A percentile compares a stretch with the other conserved stretches of the same genome.
phyloP scores from a whole-genome alignment of 2,113 vertebrate species.

The Cygnus buccinator region DNA sequence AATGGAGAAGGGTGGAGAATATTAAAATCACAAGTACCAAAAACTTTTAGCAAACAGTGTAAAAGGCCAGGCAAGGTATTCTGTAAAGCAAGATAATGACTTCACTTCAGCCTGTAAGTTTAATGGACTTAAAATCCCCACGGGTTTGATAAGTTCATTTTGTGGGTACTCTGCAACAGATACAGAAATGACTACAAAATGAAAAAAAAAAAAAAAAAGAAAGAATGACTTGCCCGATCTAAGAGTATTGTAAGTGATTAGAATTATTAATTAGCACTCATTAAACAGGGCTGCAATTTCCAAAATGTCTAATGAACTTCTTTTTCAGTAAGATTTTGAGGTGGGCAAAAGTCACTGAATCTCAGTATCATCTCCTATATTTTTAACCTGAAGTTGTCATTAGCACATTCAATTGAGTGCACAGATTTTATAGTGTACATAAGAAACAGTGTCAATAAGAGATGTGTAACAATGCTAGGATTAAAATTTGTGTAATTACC shows the following conservation, averaged over 20 bases:
- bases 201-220: not conserved
- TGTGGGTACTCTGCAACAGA: not conserved
- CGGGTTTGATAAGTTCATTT: not conserved
- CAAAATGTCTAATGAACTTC: not conserved
- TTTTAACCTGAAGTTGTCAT: not conserved
- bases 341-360: not conserved
- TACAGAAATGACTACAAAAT: not conserved
- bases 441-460: not conserved
- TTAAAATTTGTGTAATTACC: not conserved
- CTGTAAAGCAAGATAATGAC: not conserved
- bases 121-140: not conserved
- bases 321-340: not conserved
- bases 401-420: not conserved
- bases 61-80: not conserved
- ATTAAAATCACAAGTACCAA: not conserved
- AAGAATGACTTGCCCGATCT: not conserved
- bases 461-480: not conserved
- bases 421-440: fast-evolving
- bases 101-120: not conserved
- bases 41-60: not conserved
- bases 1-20: not conserved
- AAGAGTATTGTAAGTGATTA: not conserved
- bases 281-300: not conserved
- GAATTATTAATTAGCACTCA: not conserved
- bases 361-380: not conserved